Evolutionary conservation across 2,888 invertebrate species (phyloP).

Genomic region (Noctua comes): DNA sequence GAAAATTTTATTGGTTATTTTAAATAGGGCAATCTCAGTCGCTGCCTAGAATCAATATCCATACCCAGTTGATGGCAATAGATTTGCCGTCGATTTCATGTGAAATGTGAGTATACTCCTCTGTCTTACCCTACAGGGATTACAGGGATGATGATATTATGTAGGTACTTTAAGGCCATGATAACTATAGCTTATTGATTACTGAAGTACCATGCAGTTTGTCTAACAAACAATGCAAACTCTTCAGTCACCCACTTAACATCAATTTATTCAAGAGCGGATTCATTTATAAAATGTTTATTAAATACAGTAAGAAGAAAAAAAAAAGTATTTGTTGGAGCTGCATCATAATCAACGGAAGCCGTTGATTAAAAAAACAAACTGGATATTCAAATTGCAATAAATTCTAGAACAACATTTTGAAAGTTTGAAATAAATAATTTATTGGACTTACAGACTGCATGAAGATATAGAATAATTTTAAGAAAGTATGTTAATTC

Average conservation of each 20-base stretch:
- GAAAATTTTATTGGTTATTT: not conserved
- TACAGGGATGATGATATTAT: not conserved
- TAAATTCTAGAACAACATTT: not conserved
- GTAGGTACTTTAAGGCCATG: not conserved
- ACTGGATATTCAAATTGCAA: not conserved
- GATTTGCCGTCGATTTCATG: not conserved
- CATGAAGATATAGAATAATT: not conserved
- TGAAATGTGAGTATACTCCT: not conserved
- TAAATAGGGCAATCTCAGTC: not conserved
- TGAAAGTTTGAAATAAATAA: not conserved
- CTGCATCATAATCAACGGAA: not conserved
- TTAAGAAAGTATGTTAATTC: not conserved
- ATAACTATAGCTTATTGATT: not conserved
- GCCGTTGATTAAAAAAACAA: too few relatives aligned
- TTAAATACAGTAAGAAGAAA: not conserved
- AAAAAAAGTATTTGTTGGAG: not conserved
- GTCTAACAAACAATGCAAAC: not conserved
- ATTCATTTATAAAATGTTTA: not conserved
- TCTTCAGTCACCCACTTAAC: slow-evolving; percentile 12
- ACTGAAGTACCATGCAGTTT: not conserved
- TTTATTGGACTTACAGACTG: slow-evolving; percentile 14
- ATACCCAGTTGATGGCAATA: not conserved
- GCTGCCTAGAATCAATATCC: not conserved
- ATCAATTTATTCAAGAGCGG: slow-evolving; percentile 16
- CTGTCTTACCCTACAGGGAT: not conserved